A percentile compares a stretch with the other conserved stretches of the same genome.
Conservation (phyloP, 2,888 invertebrate genomes). For the Cephonodes hylas region DNA sequence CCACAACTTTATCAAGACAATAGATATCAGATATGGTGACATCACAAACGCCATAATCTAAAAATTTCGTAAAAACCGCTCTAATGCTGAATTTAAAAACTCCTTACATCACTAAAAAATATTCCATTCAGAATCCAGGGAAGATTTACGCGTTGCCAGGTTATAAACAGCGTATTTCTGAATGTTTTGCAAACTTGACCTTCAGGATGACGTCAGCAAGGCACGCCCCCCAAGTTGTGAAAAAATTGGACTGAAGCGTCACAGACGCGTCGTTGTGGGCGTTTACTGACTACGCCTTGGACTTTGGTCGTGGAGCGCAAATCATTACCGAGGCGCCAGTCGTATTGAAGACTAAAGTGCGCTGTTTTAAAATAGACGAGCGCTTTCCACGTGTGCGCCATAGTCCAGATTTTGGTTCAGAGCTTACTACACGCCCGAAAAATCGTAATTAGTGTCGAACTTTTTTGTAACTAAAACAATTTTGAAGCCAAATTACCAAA, state of each 20-base stretch:
- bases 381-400: background rate
- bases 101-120: no score
- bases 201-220: slow-evolving; percentile 7
- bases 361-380: background rate
- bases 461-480: no score
- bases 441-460: no score
- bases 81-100: no score
- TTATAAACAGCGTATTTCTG: background rate
- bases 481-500: no score
- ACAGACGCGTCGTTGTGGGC: background rate
- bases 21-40: no score
- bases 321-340: background rate
- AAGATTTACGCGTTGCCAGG: background rate
- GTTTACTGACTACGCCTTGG: slow-evolving; percentile 12
- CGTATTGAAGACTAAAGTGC: background rate
- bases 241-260: slow-evolving; percentile 1
- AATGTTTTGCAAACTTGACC: background rate
- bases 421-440: no score
- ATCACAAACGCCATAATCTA: no score
- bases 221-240: slow-evolving; percentile 9
- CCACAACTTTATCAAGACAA: no score
- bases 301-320: slow-evolving; percentile 1
- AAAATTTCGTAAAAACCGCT: no score
- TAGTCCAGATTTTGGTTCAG: no score
- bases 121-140: background rate